Evolutionary conservation across 2,888 invertebrate species (phyloP).

Genomic region (Papilio demoleus): DNA sequence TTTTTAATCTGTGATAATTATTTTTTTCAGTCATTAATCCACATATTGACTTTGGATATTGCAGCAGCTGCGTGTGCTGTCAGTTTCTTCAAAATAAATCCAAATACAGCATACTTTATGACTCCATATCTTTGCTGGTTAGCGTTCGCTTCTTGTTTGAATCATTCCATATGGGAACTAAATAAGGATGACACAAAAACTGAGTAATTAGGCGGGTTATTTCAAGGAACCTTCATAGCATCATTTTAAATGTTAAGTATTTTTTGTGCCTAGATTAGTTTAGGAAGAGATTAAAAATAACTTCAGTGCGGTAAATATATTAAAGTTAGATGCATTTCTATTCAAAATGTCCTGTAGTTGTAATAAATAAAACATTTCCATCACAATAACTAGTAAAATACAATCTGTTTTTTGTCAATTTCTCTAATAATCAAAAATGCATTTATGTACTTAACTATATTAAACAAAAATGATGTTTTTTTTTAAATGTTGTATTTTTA

Average conservation of each 20-base stretch:
- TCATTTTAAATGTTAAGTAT: background rate
- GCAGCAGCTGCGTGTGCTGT: conserved; percentile 83
- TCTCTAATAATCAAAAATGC: background rate
- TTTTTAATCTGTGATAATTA: background rate
- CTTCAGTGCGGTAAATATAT: background rate
- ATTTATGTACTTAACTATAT: background rate
- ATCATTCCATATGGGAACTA: conserved; percentile 85
- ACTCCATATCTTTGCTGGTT: conserved; percentile 91
- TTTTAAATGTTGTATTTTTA: background rate
- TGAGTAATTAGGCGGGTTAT: conserved; percentile 7
- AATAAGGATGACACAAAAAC: conserved; percentile 47
- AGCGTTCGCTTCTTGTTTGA: conserved; percentile 87
- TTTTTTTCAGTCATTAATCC: conserved; percentile 83
- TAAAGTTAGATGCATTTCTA: background rate
- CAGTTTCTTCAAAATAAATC: conserved; percentile 85
- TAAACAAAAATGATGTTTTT: background rate
- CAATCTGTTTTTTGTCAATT: background rate
- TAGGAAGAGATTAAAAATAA: background rate
- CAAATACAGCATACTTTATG: conserved; percentile 86
- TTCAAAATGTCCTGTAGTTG: background rate
- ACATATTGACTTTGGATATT: conserved; percentile 83
- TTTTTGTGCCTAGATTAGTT: background rate
- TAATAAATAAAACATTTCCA: background rate
- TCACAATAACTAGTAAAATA: background rate
- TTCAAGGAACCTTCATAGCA: too few relatives aligned